These are phyloP conservation scores for Hypomecis punctinalis DNA, from an alignment of 2,888 invertebrate genomes.

Conservation along the genomic window DNA sequence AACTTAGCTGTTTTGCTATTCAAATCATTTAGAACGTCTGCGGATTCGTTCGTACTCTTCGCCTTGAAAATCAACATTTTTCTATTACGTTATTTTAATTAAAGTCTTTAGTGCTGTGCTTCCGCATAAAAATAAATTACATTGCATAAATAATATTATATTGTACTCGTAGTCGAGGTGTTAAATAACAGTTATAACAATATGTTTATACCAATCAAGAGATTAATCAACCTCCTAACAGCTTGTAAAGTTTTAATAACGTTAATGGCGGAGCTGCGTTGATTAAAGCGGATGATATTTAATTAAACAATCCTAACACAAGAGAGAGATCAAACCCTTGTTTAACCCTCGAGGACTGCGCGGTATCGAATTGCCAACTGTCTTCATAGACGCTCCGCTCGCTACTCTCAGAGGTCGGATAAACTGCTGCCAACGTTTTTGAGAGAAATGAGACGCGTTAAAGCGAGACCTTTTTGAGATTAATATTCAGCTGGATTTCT, in stretches of 20 bases:
- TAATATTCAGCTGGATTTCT: slow-evolving; percentile 47
- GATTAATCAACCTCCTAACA: slow-evolving; percentile 39
- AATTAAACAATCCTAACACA: slow-evolving; percentile 65
- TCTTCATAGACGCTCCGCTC: slow-evolving; percentile 47
- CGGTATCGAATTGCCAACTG: slow-evolving; percentile 64
- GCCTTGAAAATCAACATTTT: slow-evolving; percentile 27
- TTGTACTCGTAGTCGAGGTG: neutral
- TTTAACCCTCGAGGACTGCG: slow-evolving; percentile 55
- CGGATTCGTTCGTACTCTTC: slow-evolving; percentile 14
- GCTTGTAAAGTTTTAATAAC: slow-evolving; percentile 51
- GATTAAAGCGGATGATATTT: slow-evolving; percentile 62
- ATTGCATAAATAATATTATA: slow-evolving; percentile 22
- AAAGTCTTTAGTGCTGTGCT: slow-evolving; percentile 8
- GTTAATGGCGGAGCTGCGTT: slow-evolving; percentile 54
- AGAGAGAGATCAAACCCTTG: slow-evolving; percentile 61
- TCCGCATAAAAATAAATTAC: slow-evolving; percentile 25
- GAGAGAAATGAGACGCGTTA: slow-evolving; percentile 49
- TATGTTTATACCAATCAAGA: slow-evolving; percentile 36
- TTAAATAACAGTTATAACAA: slow-evolving; percentile 27
- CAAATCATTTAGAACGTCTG: slow-evolving; percentile 31
- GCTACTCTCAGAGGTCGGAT: slow-evolving; percentile 50
- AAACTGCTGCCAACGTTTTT: slow-evolving; percentile 54
- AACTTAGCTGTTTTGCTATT: slow-evolving; percentile 43
- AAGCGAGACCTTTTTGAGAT: slow-evolving; percentile 47
- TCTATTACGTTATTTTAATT: slow-evolving; percentile 20